phyloP scores from a whole-genome alignment of 2,888 invertebrate species.

The Hetaerina titia region DNA sequence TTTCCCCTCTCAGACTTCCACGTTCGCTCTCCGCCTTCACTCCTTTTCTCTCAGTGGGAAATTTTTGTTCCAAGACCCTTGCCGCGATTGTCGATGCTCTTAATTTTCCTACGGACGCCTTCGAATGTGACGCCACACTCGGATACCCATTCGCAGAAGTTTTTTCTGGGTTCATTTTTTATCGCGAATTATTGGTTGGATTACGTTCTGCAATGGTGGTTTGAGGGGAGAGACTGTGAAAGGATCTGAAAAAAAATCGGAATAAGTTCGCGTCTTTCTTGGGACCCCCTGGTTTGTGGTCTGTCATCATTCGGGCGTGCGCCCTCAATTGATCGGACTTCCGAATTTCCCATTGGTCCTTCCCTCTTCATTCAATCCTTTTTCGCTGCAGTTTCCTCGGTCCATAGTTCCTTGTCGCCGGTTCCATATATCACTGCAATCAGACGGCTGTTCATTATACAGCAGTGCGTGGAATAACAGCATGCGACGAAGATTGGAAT shows the following conservation, averaged over 20 bases:
- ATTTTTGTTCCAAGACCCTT: not conserved
- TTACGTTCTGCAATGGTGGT: slow-evolving; percentile 32
- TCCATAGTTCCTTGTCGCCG: not conserved
- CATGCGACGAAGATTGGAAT: no score
- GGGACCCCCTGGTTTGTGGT: not conserved
- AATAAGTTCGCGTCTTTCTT: not conserved
- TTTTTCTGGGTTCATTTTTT: not conserved
- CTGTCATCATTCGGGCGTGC: not conserved
- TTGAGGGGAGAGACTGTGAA: not conserved
- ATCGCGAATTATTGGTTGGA: not conserved
- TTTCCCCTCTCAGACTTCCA: not conserved
- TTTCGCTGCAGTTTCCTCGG: not conserved
- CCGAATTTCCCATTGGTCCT: not conserved
- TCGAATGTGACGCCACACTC: not conserved
- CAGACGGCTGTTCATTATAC: no score
- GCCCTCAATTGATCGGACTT: not conserved
- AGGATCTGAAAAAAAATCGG: not conserved
- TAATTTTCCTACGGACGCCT: not conserved
- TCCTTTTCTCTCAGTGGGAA: not conserved
- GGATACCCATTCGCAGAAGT: not conserved
- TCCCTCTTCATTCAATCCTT: not conserved
- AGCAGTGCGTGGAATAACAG: no score
- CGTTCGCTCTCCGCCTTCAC: not conserved
- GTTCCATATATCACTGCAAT: not conserved
- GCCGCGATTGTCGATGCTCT: not conserved